These are phyloP conservation scores for Ochropleura plecta DNA, from an alignment of 2,888 invertebrate genomes.

Conservation along the genomic window DNA sequence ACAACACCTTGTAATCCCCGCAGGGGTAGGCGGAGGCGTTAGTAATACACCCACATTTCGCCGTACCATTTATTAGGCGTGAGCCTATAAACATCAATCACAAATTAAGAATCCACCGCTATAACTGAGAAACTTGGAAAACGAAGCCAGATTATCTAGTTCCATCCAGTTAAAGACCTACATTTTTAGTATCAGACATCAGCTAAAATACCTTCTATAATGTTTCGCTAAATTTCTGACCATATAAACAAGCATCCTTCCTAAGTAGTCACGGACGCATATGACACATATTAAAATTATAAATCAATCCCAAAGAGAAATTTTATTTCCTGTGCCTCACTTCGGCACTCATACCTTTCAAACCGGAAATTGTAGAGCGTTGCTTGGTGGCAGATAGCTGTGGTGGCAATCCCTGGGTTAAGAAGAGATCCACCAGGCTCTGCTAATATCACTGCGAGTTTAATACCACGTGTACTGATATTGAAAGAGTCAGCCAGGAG, in stretches of 20 bases:
- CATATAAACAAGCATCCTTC: not conserved
- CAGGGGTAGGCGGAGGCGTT: too few species aligned
- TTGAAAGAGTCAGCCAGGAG: not conserved
- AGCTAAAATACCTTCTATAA: not conserved
- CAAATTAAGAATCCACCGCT: too few species aligned
- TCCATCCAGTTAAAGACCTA: not conserved
- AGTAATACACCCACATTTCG: too few species aligned
- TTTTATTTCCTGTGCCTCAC: not conserved
- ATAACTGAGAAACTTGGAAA: too few species aligned
- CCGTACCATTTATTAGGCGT: too few species aligned
- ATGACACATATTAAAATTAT: not conserved
- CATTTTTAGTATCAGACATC: not conserved
- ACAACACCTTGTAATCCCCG: too few species aligned
- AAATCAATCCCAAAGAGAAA: not conserved
- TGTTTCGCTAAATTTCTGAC: not conserved
- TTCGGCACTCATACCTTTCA: not conserved
- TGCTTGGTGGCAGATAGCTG: not conserved
- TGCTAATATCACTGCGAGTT: not conserved
- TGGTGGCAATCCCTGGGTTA: not conserved
- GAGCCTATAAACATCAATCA: too few species aligned
- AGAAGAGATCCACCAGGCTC: not conserved
- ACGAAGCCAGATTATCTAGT: not conserved
- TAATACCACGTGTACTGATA: not conserved
- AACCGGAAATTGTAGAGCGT: not conserved
- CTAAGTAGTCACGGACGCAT: not conserved